Evolutionary conservation across 2,113 vertebrate species (phyloP).

Genomic region (Grus americana): DNA sequence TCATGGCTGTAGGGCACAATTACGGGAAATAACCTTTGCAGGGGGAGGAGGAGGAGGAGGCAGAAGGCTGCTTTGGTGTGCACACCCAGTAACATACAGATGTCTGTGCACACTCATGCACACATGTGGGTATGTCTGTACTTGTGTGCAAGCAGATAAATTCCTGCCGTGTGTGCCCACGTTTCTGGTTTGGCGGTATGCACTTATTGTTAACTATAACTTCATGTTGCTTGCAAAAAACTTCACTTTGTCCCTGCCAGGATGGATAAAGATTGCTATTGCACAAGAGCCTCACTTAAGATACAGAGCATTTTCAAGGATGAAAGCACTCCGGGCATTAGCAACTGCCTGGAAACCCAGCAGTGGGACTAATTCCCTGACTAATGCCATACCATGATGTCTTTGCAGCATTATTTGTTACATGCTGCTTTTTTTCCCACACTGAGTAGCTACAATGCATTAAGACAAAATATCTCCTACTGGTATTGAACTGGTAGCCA

Average conservation of each 20-base stretch:
- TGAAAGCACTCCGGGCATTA: not conserved
- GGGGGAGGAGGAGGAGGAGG: not conserved
- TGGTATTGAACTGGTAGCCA: not conserved
- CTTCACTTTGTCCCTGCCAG: not conserved
- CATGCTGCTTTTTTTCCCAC: not conserved
- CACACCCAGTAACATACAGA: not conserved
- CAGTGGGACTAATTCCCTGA: constrained; percentile 26
- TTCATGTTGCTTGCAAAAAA: not conserved
- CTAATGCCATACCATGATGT: not conserved
- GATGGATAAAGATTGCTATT: not conserved
- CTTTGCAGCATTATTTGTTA: not conserved
- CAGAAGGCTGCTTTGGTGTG: not conserved
- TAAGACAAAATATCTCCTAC: not conserved
- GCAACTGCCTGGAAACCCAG: not conserved
- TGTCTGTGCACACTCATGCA: not conserved
- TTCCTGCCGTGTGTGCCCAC: accelerated
- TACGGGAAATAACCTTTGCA: not conserved
- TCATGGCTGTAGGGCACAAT: not conserved
- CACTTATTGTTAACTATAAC: not conserved
- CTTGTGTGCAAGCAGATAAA: not conserved
- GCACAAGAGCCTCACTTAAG: not conserved
- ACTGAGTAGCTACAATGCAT: not conserved
- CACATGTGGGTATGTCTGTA: too few relatives aligned
- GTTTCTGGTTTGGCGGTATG: not conserved
- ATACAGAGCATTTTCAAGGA: not conserved